Base-by-base conservation (phyloP, 2,888 invertebrate genomes). In the Hypselothyrea guttata region DNA sequence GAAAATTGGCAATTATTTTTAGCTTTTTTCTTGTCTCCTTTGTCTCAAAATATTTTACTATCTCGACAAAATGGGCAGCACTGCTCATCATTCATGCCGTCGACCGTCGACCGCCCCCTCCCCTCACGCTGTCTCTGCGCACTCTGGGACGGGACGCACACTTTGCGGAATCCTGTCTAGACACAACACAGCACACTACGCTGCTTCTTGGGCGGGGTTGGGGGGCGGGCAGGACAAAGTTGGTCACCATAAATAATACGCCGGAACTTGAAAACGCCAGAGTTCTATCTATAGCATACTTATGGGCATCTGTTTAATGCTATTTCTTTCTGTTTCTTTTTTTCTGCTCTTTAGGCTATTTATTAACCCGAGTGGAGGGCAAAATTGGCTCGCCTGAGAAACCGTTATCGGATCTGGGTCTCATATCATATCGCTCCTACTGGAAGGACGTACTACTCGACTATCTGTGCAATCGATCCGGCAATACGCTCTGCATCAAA, bases 361-460 rank as follows among this genome's bases (percentile, higher is more conserved):
- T 98, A 61, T 91, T 99, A 87, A 99, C 98, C 61, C 93, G 97
- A 87, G 95, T 95, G 35, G 99, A 99, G 91, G 96, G 96, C 64
- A 99, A 98, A 91, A 96, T 99, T 53, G 99, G 99, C n/a, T 98
- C 98, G 1, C 99, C 99, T 0, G 99, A 99, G 90, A 98, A 98
- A 79, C 99, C 99, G 0, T 92, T 99, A 33, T 98, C 98, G 42
- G 99, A 99, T 91, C 92, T 99, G 59, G 99, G 99, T 9, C 92
- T 99, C 52, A 96, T 99, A 87, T 98, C 98, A 12, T 99, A 99
- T 91, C 93, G 99, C 22, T 98, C 97, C 44, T 99, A 99, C 91
- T 99, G 99, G 99, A 98, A 98, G 90, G 97, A 98, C 89, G 97
- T 98, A 0, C 91, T 99, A 4, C 91, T 99, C 53, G 95, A 96